A percentile compares a stretch with the other conserved stretches of the same genome.
phyloP scores from a whole-genome alignment of 64 coral and sea anemone genomes.

The Hydrozoanthus tunicans region DNA sequence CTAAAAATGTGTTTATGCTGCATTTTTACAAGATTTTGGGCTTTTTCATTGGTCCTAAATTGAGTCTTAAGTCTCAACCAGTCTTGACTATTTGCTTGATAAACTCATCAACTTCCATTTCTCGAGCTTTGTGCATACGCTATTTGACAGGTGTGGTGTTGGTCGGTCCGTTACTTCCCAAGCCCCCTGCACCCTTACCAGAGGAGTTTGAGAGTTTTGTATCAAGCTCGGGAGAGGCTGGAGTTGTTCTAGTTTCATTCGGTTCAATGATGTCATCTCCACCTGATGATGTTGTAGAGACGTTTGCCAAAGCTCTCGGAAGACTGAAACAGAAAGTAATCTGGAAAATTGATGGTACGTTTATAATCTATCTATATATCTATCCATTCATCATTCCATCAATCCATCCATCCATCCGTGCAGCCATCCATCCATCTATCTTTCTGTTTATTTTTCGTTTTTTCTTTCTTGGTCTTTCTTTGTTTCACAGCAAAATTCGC shows the following conservation, averaged over 20 bases:
- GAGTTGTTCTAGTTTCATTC: constrained; percentile 28
- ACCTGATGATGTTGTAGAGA: background rate
- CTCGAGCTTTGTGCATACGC: too few species aligned
- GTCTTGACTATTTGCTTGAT: background rate
- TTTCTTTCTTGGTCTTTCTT: background rate
- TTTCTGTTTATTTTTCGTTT: too few species aligned
- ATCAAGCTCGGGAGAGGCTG: constrained; percentile 1
- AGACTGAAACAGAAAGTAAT: constrained; percentile 21
- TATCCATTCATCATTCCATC: too few species aligned
- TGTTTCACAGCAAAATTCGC: background rate
- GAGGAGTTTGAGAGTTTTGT: background rate
- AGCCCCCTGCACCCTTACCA: background rate
- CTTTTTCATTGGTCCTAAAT: too few species aligned
- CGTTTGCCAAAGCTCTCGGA: background rate
- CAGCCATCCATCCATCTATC: too few species aligned
- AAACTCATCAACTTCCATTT: background rate
- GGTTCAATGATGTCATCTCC: constrained; percentile 1
- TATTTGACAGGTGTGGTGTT: background rate
- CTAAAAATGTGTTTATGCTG: too few species aligned
- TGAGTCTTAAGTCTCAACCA: background rate
- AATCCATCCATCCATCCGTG: too few species aligned
- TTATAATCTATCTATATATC: too few species aligned
- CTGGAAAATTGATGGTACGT: constrained; percentile 23
- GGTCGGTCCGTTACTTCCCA: background rate
- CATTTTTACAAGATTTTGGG: too few species aligned